Evolutionary conservation across 2,797 vertebrate species (phyloP).

Genomic region (Ispidina lecontei): DNA sequence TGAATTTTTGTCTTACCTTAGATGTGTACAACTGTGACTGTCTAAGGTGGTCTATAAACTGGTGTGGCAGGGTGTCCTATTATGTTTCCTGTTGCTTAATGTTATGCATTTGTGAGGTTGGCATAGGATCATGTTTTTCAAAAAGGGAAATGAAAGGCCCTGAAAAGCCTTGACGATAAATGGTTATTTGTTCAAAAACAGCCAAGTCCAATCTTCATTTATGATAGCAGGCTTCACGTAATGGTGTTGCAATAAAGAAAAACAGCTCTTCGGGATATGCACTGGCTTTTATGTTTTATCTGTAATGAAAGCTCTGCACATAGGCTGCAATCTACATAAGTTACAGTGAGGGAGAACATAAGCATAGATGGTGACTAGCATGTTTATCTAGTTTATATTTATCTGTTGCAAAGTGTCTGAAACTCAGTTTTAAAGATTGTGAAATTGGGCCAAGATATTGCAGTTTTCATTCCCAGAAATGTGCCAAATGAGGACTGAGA

Average conservation of each 20-base stretch:
- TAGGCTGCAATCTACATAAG: conserved; percentile 53
- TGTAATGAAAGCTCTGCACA: conserved; percentile 60
- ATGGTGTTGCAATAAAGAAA: conserved; percentile 68
- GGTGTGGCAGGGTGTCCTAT: conserved; percentile 3
- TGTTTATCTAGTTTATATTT: conserved; percentile 52
- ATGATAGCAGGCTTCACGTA: conserved; percentile 60
- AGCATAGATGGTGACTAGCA: conserved; percentile 34
- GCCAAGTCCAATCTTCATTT: conserved; percentile 69
- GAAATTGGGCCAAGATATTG: neutral
- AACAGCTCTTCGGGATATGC: conserved; percentile 34
- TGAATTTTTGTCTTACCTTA: neutral
- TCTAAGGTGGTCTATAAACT: neutral
- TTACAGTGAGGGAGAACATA: conserved; percentile 48
- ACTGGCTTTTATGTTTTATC: conserved; percentile 49
- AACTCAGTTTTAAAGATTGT: conserved; percentile 5
- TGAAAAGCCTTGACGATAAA: conserved; percentile 64
- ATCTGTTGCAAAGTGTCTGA: conserved; percentile 13
- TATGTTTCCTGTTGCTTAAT: conserved; percentile 59
- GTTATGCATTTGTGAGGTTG: conserved; percentile 47
- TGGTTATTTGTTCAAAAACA: conserved; percentile 65
- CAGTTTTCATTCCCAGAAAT: conserved; percentile 12
- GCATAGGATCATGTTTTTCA: conserved; percentile 49
- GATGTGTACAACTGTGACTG: neutral
- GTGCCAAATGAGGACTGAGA: neutral
- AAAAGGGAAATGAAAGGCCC: conserved; percentile 62